Conservation (phyloP, 2,888 invertebrate genomes). For the Crossocerus cetratus region DNA sequence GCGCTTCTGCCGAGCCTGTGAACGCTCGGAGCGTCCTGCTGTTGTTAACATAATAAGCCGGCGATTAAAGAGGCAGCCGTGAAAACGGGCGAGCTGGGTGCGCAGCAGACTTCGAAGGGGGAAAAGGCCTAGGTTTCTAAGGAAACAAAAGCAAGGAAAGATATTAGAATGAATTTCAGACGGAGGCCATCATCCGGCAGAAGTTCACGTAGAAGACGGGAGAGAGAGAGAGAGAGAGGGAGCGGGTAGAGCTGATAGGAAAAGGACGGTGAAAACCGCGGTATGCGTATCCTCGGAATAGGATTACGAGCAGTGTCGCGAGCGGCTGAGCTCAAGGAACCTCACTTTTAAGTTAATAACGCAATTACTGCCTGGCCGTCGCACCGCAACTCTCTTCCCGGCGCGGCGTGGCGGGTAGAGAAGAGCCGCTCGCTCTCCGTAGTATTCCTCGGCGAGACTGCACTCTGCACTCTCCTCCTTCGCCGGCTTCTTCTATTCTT, state of each 20-base stretch:
- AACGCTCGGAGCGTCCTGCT: not conserved
- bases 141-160: not conserved
- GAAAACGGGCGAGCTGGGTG: not conserved
- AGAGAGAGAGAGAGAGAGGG: not conserved
- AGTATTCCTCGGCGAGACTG: not conserved
- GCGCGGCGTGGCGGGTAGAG: too few relatives aligned
- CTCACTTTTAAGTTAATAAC: constrained; percentile 70
- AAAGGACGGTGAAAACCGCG: not conserved
- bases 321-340: constrained; percentile 50
- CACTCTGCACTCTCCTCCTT: not conserved
- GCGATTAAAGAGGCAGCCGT: not conserved
- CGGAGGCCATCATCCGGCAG: not conserved
- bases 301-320: not conserved
- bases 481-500: not conserved
- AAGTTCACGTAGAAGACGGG: not conserved
- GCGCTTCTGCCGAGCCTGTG: not conserved
- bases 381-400: constrained; percentile 33
- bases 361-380: constrained; percentile 67
- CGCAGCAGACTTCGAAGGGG: not conserved
- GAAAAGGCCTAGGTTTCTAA: not conserved
- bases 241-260: not conserved
- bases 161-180: too few relatives aligned
- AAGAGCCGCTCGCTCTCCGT: not conserved
- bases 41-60: not conserved
- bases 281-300: constrained; percentile 3